Conservation (phyloP, 1,140 invertebrate species). For the Aphidius gifuensis region DNA sequence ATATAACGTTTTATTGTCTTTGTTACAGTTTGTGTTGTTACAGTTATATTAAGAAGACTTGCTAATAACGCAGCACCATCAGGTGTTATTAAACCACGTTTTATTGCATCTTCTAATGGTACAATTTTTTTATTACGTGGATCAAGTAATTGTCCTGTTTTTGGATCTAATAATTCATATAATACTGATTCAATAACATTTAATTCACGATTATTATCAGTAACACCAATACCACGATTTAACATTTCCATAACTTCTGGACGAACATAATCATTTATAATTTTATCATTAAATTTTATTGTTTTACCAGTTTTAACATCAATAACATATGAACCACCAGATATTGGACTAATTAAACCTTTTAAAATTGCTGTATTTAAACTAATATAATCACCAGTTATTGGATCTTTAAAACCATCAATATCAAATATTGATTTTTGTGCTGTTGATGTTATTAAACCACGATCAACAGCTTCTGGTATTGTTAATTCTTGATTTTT, state of each 20-base stretch:
- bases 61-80: slow-evolving; percentile 82
- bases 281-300: slow-evolving; percentile 68
- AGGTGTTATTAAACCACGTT: slow-evolving; percentile 76
- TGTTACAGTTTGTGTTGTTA: slow-evolving; percentile 80
- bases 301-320: slow-evolving; percentile 74
- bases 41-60: slow-evolving; percentile 77
- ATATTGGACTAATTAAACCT: slow-evolving; percentile 72
- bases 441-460: slow-evolving; percentile 82
- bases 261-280: slow-evolving; percentile 64
- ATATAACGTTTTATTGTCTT: slow-evolving; percentile 77
- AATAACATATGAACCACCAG: slow-evolving; percentile 66
- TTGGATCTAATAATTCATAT: slow-evolving; percentile 77
- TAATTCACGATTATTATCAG: slow-evolving; percentile 70
- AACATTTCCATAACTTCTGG: slow-evolving; percentile 82
- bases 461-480: slow-evolving; percentile 78
- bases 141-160: slow-evolving; percentile 82
- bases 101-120: slow-evolving; percentile 81
- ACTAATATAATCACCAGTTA: slow-evolving; percentile 77
- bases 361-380: slow-evolving; percentile 82
- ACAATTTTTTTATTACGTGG: slow-evolving; percentile 71
- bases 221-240: slow-evolving; percentile 76
- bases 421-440: slow-evolving; percentile 90
- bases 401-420: slow-evolving; percentile 83
- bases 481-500: slow-evolving; percentile 71
- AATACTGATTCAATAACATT: slow-evolving; percentile 83